Base-by-base conservation (phyloP, 2,797 vertebrate species). In the Sciurus carolinensis region DNA sequence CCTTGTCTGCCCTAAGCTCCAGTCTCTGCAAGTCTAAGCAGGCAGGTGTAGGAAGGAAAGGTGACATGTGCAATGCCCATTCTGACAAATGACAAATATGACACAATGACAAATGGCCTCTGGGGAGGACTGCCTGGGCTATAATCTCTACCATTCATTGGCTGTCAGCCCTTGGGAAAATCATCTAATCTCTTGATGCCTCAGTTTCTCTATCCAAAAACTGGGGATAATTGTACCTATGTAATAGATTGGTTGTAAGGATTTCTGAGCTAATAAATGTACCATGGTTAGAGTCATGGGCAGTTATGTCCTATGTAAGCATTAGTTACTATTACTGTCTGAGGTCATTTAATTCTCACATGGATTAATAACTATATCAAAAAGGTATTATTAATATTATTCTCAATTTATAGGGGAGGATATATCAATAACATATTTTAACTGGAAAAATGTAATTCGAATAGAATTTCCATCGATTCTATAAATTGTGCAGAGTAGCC, bases 121-220 rank as follows among this genome's bases (percentile, higher is more conserved):
- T 18, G 69, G 81, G n/a, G 47, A 30, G 6, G 9, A 24, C 66
- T 7, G 4, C 36, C 84, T 44, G 42, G 20, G 28, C 30, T 36
- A 59, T 77, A 17, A 50, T 69, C 44, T 76, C 30, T 69, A n/a
- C 39, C 62, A n/a, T 17, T 59, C 28, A 42, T 9, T 22, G 44
- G 69, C n/a, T 62, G 8, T 30, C 42, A 7, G 24, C 18, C 75
- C 39, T 47, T 64, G 30, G 36, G n/a, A 64, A 87, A 87, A 87
- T 33, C 12, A 57, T 33, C 33, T 50, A 50, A 67, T 28, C 28
- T 36, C 17, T 82, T 64, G 22, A 7, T 7, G 76, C 44, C 72
- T 92, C 26, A 7, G 66, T 59, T 82, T 94, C 82, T 93, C 69
- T 59, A 90, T 62, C 81, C 3, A 33, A 79, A 52, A 90, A 64